A percentile compares a stretch with the other conserved stretches of the same genome.
These are phyloP conservation scores for Hirtodrosophila cameraria DNA, from an alignment of 2,888 invertebrate genomes.

Conservation along the genomic window DNA sequence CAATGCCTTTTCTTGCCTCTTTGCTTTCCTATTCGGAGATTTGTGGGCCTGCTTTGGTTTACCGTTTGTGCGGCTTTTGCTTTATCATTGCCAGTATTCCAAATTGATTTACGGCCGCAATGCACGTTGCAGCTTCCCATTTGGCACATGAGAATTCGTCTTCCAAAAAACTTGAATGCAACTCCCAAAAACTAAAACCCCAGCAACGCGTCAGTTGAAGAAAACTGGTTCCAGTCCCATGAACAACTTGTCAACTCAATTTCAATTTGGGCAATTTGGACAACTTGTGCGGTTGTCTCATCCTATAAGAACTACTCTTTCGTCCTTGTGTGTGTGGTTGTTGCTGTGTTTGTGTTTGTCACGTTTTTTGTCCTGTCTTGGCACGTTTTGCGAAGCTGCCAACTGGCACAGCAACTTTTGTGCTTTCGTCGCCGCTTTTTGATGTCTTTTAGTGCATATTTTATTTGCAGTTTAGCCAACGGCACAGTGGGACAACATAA, in stretches of 20 bases:
- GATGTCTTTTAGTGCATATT: slow-evolving; percentile 75
- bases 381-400: slow-evolving; percentile 66
- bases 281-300: slow-evolving; percentile 74
- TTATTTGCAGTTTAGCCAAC: slow-evolving; percentile 74
- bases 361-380: slow-evolving; percentile 68
- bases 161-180: not conserved
- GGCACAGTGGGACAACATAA: slow-evolving; percentile 56
- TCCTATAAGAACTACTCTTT: slow-evolving; percentile 25
- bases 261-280: slow-evolving; percentile 79
- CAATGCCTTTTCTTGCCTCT: slow-evolving; percentile 49
- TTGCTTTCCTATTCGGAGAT: slow-evolving; percentile 16
- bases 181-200: no score
- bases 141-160: slow-evolving; percentile 3
- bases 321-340: slow-evolving; percentile 3
- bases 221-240: slow-evolving; percentile 44
- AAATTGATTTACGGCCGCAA: slow-evolving; percentile 70
- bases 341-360: slow-evolving; percentile 35
- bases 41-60: slow-evolving; percentile 63
- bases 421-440: slow-evolving; percentile 67
- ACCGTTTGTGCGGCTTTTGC: slow-evolving; percentile 42
- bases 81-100: slow-evolving; percentile 40
- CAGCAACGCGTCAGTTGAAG: slow-evolving; percentile 10
- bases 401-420: slow-evolving; percentile 67
- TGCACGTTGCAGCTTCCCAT: slow-evolving; percentile 9
- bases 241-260: slow-evolving; percentile 78